phyloP scores from a whole-genome alignment of 2,113 vertebrate species.

The Lampris incognitus region DNA sequence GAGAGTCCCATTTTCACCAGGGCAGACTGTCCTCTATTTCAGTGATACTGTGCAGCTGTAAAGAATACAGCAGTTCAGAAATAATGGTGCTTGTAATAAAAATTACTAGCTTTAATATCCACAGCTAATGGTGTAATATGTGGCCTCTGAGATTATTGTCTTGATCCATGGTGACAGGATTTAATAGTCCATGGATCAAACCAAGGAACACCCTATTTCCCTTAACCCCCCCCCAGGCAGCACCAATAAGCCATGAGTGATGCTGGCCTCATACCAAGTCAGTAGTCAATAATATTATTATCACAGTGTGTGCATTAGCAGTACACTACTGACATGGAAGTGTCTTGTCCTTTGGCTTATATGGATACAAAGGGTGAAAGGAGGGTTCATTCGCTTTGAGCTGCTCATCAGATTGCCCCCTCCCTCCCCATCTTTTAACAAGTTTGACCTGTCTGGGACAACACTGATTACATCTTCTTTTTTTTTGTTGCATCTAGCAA shows the following conservation, averaged over 20 bases:
- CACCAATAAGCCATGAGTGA: constrained; percentile 65
- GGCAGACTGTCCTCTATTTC: neutral
- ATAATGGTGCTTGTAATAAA: constrained; percentile 13
- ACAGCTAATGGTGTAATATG: constrained; percentile 5
- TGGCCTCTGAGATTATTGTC: constrained; percentile 31
- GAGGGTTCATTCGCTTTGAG: constrained; percentile 18
- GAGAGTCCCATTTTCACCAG: neutral
- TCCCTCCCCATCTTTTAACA: constrained; percentile 56
- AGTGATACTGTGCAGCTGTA: neutral
- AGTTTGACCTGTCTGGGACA: constrained; percentile 59
- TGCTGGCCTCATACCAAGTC: constrained; percentile 54
- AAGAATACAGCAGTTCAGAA: neutral
- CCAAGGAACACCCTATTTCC: constrained; percentile 41
- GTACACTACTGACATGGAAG: constrained; percentile 22
- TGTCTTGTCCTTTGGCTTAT: constrained; percentile 14
- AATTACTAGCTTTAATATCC: constrained; percentile 49
- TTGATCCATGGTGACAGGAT: constrained; percentile 59
- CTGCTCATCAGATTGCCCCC: constrained; percentile 48
- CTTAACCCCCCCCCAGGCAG: constrained; percentile 42
- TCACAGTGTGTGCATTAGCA: constrained; percentile 24
- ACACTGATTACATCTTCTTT: constrained; percentile 35
- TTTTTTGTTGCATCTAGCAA: constrained; percentile 48
- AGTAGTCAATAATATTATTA: constrained; percentile 41
- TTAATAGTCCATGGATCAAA: constrained; percentile 45
- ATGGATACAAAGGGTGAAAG: neutral